Conservation (phyloP, 2,113 vertebrate genomes). For the Otocyon megalotis region DNA sequence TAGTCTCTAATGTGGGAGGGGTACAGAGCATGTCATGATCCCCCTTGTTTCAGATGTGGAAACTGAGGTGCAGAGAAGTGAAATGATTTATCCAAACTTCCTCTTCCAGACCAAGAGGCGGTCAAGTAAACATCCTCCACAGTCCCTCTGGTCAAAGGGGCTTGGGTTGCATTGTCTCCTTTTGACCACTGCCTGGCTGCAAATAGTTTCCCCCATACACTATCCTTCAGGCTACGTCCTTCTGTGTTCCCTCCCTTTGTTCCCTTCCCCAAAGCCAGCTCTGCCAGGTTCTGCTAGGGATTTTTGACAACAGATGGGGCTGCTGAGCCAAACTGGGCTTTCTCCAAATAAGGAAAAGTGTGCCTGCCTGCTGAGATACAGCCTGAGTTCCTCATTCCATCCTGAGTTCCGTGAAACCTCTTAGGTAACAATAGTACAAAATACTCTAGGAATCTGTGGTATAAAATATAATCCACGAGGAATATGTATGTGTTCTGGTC, state of each 20-base stretch:
- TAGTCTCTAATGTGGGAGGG: neutral
- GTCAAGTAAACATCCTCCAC: neutral
- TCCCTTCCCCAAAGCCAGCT: neutral
- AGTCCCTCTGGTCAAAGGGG: neutral
- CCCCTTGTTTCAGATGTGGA: neutral
- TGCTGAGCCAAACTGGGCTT: conserved; percentile 37
- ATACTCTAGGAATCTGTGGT: neutral
- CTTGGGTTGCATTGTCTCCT: neutral
- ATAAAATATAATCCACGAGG: neutral
- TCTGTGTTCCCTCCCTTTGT: rapidly evolving
- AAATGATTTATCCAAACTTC: conserved; percentile 8
- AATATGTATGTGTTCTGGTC: neutral
- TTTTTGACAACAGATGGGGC: conserved; percentile 72
- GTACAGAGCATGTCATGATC: neutral
- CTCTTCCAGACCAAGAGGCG: neutral
- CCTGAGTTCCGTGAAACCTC: neutral
- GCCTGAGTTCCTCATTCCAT: neutral
- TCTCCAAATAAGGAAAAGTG: neutral
- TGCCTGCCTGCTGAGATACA: neutral
- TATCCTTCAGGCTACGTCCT: rapidly evolving
- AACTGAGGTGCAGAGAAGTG: neutral
- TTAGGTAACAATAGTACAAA: neutral
- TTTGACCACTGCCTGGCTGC: neutral
- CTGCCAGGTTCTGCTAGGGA: neutral
- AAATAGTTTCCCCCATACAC: neutral